Base-by-base conservation (phyloP, 2,113 vertebrate genomes). In the Noctilio leporinus region DNA sequence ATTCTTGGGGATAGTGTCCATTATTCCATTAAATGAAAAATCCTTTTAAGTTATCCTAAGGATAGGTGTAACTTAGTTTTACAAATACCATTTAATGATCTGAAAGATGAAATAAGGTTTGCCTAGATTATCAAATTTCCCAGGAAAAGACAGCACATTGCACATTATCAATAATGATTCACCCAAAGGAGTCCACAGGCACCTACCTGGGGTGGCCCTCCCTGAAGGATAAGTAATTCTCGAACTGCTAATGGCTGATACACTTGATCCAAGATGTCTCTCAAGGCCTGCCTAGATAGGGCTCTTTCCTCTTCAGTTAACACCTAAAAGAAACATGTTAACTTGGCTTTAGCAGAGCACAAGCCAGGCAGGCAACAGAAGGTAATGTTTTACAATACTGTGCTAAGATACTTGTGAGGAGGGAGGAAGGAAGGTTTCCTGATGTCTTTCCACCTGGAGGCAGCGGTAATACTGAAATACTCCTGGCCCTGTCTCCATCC, bases 151-250 rank as follows among this genome's bases (percentile, higher is more conserved):
- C 7, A 86, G 35, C 15, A 89, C 0, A 38, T 24, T 10, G 93
- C 51, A 93, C 10, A 35, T 57, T 9, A 38, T 19, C 45, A 40
- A 19, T n/a, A 87, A 45, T 4, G 40, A 51, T 53, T 78, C 72
- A 85, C 35, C 78, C 72, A 38, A 9, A 11, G 80, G 53, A 64
- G 75, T 53, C 10, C 4, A 0, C 0, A 19, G 40, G 30, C 3
- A 99, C 99, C 99, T 98, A 99, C 99, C 99, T 99, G 98, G 95
- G 98, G 99, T 77, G 99, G 94, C 83, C 98, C 98, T 28, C 99
- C 99, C 97, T 99, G 99, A 76, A 99, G 99, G 49, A 99, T 24
- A 9, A 99, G 98, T 89, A 99, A 98, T 96, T 99, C 99, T 97
- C 98, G 99, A 96, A 99, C 98, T 0, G 98, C 98, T 26, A 99